phyloP scores from a whole-genome alignment of 53 echinoderm and acorn worm genomes.

The Luidia sarsii region DNA sequence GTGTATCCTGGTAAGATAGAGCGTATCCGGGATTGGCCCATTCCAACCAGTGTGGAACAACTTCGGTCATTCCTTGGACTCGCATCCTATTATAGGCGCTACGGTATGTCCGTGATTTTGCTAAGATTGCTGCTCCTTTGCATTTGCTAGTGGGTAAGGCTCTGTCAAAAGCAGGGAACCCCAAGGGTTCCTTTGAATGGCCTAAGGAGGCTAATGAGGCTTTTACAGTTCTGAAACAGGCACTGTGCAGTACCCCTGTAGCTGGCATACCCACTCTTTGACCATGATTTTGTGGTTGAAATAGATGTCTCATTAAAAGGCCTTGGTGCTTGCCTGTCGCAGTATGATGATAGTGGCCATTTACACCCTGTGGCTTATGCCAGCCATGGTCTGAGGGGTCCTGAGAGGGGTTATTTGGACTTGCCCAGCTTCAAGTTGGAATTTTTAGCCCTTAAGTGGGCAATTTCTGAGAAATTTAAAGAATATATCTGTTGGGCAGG shows the following conservation, averaged over 20 bases:
- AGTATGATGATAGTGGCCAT: background rate
- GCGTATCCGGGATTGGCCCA: background rate
- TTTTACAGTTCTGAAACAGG: background rate
- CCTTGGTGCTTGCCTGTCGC: too few relatives aligned
- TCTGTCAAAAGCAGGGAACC: background rate
- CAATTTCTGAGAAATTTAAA: conserved; percentile 41
- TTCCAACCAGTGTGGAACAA: background rate
- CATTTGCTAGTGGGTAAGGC: background rate
- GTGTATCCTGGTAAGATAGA: background rate
- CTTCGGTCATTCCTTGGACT: background rate
- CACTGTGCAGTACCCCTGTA: conserved; percentile 13
- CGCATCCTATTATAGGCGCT: background rate
- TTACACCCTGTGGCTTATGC: conserved; percentile 33
- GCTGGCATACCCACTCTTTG: conserved; percentile 12
- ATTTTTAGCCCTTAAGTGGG: conserved; percentile 50
- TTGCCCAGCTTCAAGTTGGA: conserved; percentile 44
- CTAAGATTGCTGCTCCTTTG: background rate
- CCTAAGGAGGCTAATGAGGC: background rate
- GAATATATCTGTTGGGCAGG: too few relatives aligned
- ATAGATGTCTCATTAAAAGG: conserved; percentile 1
- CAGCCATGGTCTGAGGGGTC: conserved; percentile 20
- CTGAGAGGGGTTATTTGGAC: conserved; percentile 20
- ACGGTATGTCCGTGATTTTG: background rate
- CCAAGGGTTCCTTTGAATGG: background rate
- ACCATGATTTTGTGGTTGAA: conserved; percentile 21